A percentile compares a stretch with the other conserved stretches of the same genome.
These are phyloP conservation scores for Ennomos fuscantarius DNA, from an alignment of 2,888 invertebrate species.

Conservation along the genomic window DNA sequence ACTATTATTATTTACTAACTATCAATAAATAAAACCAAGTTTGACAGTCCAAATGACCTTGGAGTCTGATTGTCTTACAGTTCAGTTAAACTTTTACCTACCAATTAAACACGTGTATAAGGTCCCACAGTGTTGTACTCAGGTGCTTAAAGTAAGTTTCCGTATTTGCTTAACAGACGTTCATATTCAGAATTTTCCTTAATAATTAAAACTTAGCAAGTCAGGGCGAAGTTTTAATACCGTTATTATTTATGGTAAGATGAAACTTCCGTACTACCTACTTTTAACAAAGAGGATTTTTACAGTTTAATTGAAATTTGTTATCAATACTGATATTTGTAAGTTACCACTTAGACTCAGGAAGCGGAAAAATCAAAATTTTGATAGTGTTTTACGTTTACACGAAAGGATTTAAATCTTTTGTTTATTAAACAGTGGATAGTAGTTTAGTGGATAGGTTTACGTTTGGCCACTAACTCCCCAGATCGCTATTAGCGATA, in stretches of 20 bases:
- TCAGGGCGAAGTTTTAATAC: conserved; percentile 21
- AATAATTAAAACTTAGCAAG: conserved; percentile 35
- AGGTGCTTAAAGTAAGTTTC: conserved; percentile 11
- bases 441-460: too few species aligned
- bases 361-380: background rate
- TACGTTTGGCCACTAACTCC: too few species aligned
- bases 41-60: too few species aligned
- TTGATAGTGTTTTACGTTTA: too few species aligned
- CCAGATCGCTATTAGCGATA: too few species aligned
- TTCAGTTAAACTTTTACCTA: conserved; percentile 3
- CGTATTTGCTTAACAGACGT: conserved; percentile 18
- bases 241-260: conserved; percentile 30
- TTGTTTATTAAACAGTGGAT: too few species aligned
- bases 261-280: conserved; percentile 16
- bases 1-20: too few species aligned
- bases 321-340: background rate
- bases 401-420: too few species aligned
- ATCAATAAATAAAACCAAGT: too few species aligned
- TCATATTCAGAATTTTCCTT: conserved; percentile 26
- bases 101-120: conserved; percentile 23
- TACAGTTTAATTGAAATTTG: conserved; percentile 9
- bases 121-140: conserved; percentile 13
- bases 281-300: conserved; percentile 21
- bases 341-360: background rate
- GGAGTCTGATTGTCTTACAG: background rate